Evolutionary conservation across 2,888 invertebrate genomes (phyloP), one percentile per base, ranked within the genome.

Genomic region (Papilio gigon): DNA sequence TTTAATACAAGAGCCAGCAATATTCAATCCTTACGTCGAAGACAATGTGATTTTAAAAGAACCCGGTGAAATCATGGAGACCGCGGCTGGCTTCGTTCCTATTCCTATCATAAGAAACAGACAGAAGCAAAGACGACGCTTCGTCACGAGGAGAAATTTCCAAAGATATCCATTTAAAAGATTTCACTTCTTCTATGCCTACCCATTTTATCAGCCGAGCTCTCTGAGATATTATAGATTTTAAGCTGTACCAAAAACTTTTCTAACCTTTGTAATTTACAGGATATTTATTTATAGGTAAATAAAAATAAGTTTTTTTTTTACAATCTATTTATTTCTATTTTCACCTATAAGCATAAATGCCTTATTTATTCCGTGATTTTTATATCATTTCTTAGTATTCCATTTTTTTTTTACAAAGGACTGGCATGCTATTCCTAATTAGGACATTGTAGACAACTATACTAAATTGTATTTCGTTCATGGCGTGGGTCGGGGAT

Each of bases 61-160:
- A 66, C 77, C 85, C 61, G 82, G 83, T 63, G 90, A 90, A 79
- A 85, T 88, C 37, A 88, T 91, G 89, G 86, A 87, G 17, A 84
- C 88, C 0, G 90, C 89, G 0, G 87, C 84, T 12, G 88, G 90
- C 6, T 90, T 89, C 58, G 79, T 82, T 1, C 90, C 89, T 1
- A 75, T 84, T 11, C 85, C 90, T 1, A 77, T 88, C 14, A 79
- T 88, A 2, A 78, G 77, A 70, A 80, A 77, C 42, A 76, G 73
- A 70, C 76, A 79, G 11, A 81, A 79, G 53, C 76, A 81, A 4
- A 80, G 80, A 17, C 78, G 84, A 20, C 80, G 82, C 3, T 83
- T 83, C 72, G 79, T 84, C 2, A 81, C 79, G 8, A 82, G 88
- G 67, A 78, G 88, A 71, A 78, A 85, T 70, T 85, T 79, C 56